These are phyloP conservation scores for Dendrolimus kikuchii DNA, from an alignment of 1,140 invertebrate species.

Conservation along the genomic window DNA sequence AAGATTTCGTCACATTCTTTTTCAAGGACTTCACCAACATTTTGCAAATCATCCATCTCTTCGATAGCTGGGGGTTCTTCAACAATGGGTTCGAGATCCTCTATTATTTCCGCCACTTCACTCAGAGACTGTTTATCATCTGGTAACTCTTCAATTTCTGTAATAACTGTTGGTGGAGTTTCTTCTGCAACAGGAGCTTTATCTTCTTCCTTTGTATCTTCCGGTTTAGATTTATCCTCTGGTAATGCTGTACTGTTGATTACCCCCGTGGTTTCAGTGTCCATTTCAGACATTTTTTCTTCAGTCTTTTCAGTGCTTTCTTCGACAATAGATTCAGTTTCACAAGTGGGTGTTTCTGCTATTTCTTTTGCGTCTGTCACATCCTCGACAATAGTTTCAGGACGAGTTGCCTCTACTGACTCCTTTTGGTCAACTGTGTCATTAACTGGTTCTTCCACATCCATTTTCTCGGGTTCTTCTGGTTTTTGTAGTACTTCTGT, in stretches of 20 bases:
- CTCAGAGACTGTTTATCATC: conserved; percentile 33
- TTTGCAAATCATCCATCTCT: conserved; percentile 54
- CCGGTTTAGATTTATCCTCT: conserved; percentile 8
- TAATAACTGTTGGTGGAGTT: conserved; percentile 35
- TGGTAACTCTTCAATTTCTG: conserved; percentile 50
- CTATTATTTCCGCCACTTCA: conserved; percentile 40
- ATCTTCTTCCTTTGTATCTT: conserved; percentile 13
- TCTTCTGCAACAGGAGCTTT: conserved; percentile 30
- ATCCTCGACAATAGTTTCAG: conserved; percentile 33
- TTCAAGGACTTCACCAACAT: conserved; percentile 54
- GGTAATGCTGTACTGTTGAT: conserved; percentile 5
- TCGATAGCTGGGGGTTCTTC: conserved; percentile 43
- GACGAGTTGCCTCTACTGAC: conserved; percentile 8
- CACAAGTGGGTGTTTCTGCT: conserved; percentile 21
- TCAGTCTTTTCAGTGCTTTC: conserved; percentile 25
- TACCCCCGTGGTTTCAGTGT: conserved; percentile 18
- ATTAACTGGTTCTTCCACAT: conserved; percentile 35
- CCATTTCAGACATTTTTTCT: conserved; percentile 32
- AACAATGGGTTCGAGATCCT: conserved; percentile 46
- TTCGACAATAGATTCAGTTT: conserved; percentile 33
- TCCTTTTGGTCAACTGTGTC: conserved; percentile 4
- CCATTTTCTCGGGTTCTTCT: conserved; percentile 33
- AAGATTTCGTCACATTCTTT: conserved; percentile 64
- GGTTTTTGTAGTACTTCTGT: conserved; percentile 9
- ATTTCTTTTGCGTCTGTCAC: conserved; percentile 32